phyloP scores from a whole-genome alignment of 2,888 invertebrate genomes.

The Dasysyrphus albostriatus region DNA sequence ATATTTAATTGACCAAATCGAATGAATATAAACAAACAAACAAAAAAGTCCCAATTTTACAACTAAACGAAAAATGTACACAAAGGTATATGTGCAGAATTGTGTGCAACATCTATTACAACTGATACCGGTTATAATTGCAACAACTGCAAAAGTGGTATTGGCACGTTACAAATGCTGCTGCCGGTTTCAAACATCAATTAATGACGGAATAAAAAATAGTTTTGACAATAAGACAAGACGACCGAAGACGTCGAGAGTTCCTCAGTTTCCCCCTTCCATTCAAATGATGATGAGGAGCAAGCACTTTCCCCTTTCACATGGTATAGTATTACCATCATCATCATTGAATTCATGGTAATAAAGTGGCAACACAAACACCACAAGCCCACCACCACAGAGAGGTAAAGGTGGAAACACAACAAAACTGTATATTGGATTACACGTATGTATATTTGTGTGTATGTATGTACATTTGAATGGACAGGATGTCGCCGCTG shows the following conservation, averaged over 20 bases:
- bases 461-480: conserved; percentile 43
- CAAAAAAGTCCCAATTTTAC: conserved; percentile 10
- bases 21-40: conserved; percentile 13
- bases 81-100: conserved; percentile 16
- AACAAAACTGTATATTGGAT: conserved; percentile 37
- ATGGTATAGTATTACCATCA: conserved; percentile 63
- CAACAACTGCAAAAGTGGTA: conserved; percentile 56
- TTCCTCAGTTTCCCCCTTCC: conserved; percentile 5
- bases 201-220: conserved; percentile 66
- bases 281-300: conserved; percentile 22
- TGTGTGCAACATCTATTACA: conserved; percentile 73
- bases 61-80: conserved; percentile 61
- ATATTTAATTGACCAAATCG: conserved; percentile 37
- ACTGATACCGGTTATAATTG: conserved; percentile 72
- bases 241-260: neutral
- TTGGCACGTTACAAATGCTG: conserved; percentile 26
- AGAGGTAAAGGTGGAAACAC: conserved; percentile 33
- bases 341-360: conserved; percentile 51
- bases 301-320: conserved; percentile 76
- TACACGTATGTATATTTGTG: neutral
- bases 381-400: conserved; percentile 31
- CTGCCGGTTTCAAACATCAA: conserved; percentile 62
- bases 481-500: conserved; percentile 63
- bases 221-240: conserved; percentile 44
- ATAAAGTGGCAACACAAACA: conserved; percentile 45